These are phyloP conservation scores for Otolemur garnettii DNA, from an alignment of 2,113 vertebrate species.

Conservation along the genomic window DNA sequence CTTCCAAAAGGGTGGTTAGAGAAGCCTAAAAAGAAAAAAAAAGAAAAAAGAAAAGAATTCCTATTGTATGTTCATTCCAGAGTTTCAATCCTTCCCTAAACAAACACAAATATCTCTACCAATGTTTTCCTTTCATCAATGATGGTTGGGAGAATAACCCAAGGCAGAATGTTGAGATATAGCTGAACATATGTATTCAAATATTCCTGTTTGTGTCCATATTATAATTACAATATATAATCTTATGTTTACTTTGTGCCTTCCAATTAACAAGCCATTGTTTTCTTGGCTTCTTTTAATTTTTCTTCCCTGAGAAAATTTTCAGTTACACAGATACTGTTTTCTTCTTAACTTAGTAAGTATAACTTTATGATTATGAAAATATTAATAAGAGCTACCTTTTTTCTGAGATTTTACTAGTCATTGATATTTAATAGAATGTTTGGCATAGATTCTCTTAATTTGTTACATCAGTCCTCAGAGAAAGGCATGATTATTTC, in stretches of 20 bases:
- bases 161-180: neutral
- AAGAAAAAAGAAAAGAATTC: neutral
- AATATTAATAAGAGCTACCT: neutral
- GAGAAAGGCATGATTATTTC: neutral
- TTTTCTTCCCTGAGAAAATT: constrained; percentile 24
- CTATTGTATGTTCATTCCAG: constrained; percentile 4
- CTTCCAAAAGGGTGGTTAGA: constrained; percentile 52
- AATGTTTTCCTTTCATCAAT: constrained; percentile 10
- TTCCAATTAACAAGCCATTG: neutral
- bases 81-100: constrained; percentile 34
- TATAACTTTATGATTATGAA: constrained; percentile 8
- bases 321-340: neutral
- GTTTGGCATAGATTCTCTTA: neutral
- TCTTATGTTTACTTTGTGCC: constrained; percentile 37
- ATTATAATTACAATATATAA: constrained; percentile 29
- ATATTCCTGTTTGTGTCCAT: constrained; percentile 56
- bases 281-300: neutral
- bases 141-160: neutral
- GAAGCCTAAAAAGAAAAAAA: neutral
- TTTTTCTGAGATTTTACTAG: neutral
- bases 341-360: neutral
- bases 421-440: constrained; percentile 19
- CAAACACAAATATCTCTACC: constrained; percentile 38
- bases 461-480: neutral
- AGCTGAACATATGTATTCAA: neutral